phyloP scores from a whole-genome alignment of 2,888 invertebrate genomes.

The Ectemnius cavifrons region DNA sequence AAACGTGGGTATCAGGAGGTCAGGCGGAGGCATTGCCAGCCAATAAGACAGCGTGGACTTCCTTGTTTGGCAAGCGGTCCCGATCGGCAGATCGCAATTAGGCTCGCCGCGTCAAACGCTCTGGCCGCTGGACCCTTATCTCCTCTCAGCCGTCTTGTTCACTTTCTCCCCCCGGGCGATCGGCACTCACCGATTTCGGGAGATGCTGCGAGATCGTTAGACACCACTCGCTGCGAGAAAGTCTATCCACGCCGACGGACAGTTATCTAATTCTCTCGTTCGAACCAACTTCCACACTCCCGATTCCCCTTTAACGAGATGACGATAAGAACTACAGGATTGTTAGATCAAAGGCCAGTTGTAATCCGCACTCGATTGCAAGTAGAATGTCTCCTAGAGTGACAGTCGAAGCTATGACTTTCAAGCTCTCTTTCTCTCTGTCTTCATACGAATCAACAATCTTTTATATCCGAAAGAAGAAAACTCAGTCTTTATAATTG shows the following conservation, averaged over 20 bases:
- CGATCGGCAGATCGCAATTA: slow-evolving; percentile 66
- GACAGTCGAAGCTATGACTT: background rate
- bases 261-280: slow-evolving; percentile 10
- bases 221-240: slow-evolving; percentile 33
- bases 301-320: background rate
- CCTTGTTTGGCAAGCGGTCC: slow-evolving; percentile 63
- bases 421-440: background rate
- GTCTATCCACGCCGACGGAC: background rate
- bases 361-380: background rate
- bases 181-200: slow-evolving; percentile 53
- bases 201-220: slow-evolving; percentile 41
- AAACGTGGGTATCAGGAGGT: slow-evolving; percentile 37
- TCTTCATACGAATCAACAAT: no score
- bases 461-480: no score
- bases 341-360: slow-evolving; percentile 5
- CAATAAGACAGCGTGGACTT: slow-evolving; percentile 62
- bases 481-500: no score
- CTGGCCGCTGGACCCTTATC: slow-evolving; percentile 56
- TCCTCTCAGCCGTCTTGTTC: slow-evolving; percentile 44
- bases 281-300: background rate
- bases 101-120: slow-evolving; percentile 67
- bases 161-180: slow-evolving; percentile 57
- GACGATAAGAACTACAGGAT: background rate
- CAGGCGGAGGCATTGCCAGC: slow-evolving; percentile 39
- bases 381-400: background rate